Conservation (phyloP, 2,797 vertebrate genomes). For the Paguma larvata region DNA sequence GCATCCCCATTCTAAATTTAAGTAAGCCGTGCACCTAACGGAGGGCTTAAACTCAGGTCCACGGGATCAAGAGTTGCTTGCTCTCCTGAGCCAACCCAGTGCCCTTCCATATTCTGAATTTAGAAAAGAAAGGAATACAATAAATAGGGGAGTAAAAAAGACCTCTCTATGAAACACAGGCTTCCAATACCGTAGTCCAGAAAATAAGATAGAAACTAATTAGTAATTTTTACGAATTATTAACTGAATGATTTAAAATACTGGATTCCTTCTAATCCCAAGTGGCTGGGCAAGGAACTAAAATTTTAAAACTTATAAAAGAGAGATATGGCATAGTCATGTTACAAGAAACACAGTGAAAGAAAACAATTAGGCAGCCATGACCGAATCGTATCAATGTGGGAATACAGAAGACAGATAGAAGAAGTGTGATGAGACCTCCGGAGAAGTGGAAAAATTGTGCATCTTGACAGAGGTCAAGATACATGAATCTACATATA, state of each 20-base stretch:
- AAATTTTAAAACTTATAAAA: neutral
- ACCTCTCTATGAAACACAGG: neutral
- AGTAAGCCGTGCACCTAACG: neutral
- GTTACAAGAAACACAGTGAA: neutral
- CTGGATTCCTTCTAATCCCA: neutral
- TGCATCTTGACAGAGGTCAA: neutral
- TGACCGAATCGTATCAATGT: neutral
- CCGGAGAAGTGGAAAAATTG: neutral
- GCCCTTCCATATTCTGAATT: neutral
- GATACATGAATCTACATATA: neutral
- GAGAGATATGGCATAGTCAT: neutral
- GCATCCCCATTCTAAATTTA: neutral
- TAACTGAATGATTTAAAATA: slow-evolving; percentile 1
- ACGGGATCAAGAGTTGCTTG: neutral
- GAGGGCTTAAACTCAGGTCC: neutral
- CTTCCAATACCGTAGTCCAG: neutral
- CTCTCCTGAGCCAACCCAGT: neutral
- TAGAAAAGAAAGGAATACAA: neutral
- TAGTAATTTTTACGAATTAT: neutral
- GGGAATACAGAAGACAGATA: neutral
- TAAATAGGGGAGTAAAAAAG: neutral
- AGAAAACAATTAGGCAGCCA: neutral
- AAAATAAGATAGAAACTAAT: slow-evolving; percentile 34
- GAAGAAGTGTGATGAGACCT: neutral
- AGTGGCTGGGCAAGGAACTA: neutral